Evolutionary conservation across 2,888 invertebrate genomes (phyloP).

Genomic region (Abrostola triplasia): DNA sequence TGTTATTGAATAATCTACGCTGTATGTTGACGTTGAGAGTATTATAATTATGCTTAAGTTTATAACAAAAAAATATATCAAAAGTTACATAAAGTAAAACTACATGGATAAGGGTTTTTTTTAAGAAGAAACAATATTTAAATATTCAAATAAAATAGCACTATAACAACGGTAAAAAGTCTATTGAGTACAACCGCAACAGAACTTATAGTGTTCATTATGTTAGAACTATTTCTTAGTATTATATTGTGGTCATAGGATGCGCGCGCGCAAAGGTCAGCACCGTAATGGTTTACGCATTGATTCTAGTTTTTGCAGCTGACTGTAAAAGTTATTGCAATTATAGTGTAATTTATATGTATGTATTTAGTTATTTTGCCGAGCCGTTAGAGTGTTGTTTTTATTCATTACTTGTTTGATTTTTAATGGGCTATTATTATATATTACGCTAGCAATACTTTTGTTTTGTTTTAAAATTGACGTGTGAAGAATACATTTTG

Average conservation of each 20-base stretch:
- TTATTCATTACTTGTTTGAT: not conserved
- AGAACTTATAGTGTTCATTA: slow-evolving; percentile 27
- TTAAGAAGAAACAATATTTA: not conserved
- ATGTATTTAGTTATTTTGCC: slow-evolving; percentile 13
- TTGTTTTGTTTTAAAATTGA: not conserved
- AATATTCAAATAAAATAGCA: slow-evolving; percentile 11
- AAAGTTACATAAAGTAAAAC: not conserved
- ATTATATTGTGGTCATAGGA: slow-evolving; percentile 13
- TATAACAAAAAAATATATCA: not conserved
- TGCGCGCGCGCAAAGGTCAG: slow-evolving; percentile 42
- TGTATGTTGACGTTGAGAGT: not conserved
- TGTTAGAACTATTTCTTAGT: slow-evolving; percentile 28
- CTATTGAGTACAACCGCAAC: slow-evolving; percentile 28
- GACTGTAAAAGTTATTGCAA: slow-evolving; percentile 31
- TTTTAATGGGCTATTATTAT: not conserved
- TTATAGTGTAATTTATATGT: slow-evolving; percentile 41
- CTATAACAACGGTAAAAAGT: slow-evolving; percentile 4
- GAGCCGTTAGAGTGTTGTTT: not conserved
- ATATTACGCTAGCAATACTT: not conserved
- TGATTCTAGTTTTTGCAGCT: slow-evolving; percentile 35
- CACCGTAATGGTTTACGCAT: slow-evolving; percentile 16
- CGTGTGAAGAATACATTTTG: not conserved
- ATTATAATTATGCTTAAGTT: not conserved
- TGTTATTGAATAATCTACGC: not conserved
- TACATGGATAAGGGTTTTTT: not conserved